A percentile compares a stretch with the other conserved stretches of the same genome.
These are phyloP conservation scores for Acanthosoma haemorrhoidale DNA, from an alignment of 2,888 invertebrate species.

Conservation along the genomic window DNA sequence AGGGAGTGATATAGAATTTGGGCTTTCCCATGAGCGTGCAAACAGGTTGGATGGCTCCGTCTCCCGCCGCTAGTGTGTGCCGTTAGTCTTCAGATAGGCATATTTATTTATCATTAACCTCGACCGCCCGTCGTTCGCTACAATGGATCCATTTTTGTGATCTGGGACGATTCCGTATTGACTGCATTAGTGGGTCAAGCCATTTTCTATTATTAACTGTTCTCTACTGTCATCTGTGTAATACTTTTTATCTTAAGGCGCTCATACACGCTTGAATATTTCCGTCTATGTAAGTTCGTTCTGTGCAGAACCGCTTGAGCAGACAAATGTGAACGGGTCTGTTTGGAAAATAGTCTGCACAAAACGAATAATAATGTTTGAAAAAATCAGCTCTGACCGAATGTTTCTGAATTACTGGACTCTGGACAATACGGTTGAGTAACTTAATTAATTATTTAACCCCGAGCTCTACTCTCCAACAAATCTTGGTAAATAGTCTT, in stretches of 20 bases:
- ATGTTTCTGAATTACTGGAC: too few relatives aligned
- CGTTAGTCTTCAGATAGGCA: not conserved
- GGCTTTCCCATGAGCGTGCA: not conserved
- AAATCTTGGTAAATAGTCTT: too few relatives aligned
- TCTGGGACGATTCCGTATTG: conserved; percentile 1
- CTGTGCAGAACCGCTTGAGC: too few relatives aligned
- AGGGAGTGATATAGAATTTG: not conserved
- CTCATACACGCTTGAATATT: not conserved
- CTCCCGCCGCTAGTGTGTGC: not conserved
- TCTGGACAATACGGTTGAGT: too few relatives aligned
- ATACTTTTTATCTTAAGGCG: not conserved
- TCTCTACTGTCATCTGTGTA: not conserved
- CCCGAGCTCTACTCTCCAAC: too few relatives aligned
- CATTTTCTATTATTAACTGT: not conserved
- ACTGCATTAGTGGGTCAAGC: not conserved
- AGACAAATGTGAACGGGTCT: too few relatives aligned
- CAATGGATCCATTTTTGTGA: not conserved
- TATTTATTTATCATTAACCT: not conserved
- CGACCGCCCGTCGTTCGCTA: not conserved
- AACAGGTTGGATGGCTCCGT: not conserved
- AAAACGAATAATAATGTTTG: too few relatives aligned
- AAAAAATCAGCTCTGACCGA: too few relatives aligned
- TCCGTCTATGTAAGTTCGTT: too few relatives aligned
- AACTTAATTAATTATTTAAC: too few relatives aligned
- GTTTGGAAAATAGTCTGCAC: too few relatives aligned